Evolutionary conservation across 2,888 invertebrate genomes (phyloP).

Genomic region (Scaptomyza caliginosa): DNA sequence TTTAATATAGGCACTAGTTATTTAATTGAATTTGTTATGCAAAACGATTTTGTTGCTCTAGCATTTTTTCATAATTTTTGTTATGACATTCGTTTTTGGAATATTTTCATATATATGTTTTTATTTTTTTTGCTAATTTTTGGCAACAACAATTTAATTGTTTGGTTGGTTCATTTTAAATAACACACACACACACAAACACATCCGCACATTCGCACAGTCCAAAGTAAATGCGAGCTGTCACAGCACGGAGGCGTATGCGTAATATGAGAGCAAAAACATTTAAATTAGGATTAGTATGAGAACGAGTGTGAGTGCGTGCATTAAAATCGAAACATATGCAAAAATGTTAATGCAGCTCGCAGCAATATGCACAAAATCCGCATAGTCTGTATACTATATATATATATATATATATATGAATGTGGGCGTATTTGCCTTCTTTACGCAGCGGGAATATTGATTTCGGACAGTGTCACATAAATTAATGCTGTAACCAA

Average conservation of each 20-base stretch:
- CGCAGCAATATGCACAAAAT: slow-evolving; percentile 11
- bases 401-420: not conserved
- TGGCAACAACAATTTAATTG: slow-evolving; percentile 64
- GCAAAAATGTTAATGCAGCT: slow-evolving; percentile 50
- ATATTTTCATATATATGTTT: slow-evolving; percentile 2
- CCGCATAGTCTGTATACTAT: not conserved
- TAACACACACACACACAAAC: not conserved
- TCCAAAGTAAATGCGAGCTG: not conserved
- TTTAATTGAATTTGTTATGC: slow-evolving; percentile 69
- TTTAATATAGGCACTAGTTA: slow-evolving; percentile 53
- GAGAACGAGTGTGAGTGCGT: slow-evolving; percentile 23
- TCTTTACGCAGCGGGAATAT: slow-evolving; percentile 65
- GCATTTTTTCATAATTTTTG: slow-evolving; percentile 14
- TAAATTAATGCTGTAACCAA: slow-evolving; percentile 73
- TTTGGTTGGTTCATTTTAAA: slow-evolving; percentile 36
- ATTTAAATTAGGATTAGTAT: slow-evolving; percentile 77
- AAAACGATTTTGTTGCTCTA: slow-evolving; percentile 37
- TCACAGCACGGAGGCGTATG: slow-evolving; percentile 23
- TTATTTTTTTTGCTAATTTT: slow-evolving; percentile 13
- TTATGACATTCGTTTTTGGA: slow-evolving; percentile 8
- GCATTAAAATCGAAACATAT: slow-evolving; percentile 70
- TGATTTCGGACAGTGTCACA: slow-evolving; percentile 59
- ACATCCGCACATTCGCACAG: too few relatives aligned
- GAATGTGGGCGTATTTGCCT: slow-evolving; percentile 40
- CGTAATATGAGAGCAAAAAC: slow-evolving; percentile 39